These are phyloP conservation scores for Microctonus brassicae DNA, from an alignment of 2,888 invertebrate genomes.

Conservation along the genomic window DNA sequence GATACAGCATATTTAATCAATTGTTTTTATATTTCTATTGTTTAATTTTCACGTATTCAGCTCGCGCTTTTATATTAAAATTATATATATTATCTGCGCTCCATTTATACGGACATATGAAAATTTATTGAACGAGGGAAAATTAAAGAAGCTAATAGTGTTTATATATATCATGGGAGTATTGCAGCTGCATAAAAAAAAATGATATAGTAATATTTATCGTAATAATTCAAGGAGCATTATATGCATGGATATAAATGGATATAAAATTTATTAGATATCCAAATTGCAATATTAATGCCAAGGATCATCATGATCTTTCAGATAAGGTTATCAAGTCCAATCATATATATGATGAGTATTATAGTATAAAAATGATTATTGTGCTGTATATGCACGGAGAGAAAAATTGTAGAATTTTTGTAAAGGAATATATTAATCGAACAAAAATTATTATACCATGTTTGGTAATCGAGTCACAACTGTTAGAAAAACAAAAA, in stretches of 20 bases:
- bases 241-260: conserved; percentile 2
- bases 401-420: too few relatives aligned
- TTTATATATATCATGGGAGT: conserved; percentile 31
- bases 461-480: too few relatives aligned
- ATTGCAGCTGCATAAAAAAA: conserved; percentile 35
- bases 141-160: background rate
- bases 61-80: background rate
- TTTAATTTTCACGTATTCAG: background rate
- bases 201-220: background rate
- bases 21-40: conserved; percentile 3
- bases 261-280: conserved; percentile 3
- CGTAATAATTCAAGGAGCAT: background rate
- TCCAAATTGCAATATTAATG: conserved; percentile 25
- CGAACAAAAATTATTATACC: too few relatives aligned
- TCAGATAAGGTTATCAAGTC: conserved; percentile 12
- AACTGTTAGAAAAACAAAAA: too few relatives aligned
- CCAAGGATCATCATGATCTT: conserved; percentile 26
- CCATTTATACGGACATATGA: background rate
- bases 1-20: background rate
- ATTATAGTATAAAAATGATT: conserved; percentile 22
- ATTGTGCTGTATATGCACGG: too few relatives aligned
- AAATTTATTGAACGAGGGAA: background rate
- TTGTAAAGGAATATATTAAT: too few relatives aligned
- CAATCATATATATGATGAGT: conserved; percentile 25
- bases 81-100: background rate